These are phyloP conservation scores for Eriocheir sinensis DNA, from an alignment of 1,140 invertebrate genomes.

Conservation along the genomic window DNA sequence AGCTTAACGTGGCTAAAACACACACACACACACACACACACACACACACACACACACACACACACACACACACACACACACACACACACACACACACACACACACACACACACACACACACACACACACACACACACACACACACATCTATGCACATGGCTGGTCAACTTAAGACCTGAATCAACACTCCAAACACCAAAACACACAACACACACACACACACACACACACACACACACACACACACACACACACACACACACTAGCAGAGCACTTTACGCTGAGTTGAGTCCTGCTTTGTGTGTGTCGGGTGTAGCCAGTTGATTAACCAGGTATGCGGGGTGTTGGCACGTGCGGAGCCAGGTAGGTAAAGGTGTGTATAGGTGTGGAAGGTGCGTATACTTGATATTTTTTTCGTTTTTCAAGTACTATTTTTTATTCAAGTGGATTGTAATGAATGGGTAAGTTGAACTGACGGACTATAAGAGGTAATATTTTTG, in stretches of 20 bases:
- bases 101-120: too few species aligned
- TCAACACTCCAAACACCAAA: neutral
- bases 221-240: conserved; percentile 27
- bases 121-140: neutral
- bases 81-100: too few species aligned
- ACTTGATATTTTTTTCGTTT: too few species aligned
- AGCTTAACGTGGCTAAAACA: too few species aligned
- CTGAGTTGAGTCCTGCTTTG: neutral
- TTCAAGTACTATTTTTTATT: too few species aligned
- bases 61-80: too few species aligned
- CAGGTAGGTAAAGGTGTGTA: neutral
- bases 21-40: too few species aligned
- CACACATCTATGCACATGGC: neutral
- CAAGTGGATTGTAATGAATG: too few species aligned
- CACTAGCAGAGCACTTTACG: neutral
- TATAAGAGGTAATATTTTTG: too few species aligned
- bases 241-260: conserved; percentile 28
- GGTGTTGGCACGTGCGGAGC: neutral
- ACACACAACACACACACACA: neutral
- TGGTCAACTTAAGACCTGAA: neutral
- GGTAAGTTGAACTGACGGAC: too few species aligned
- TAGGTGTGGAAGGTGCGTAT: too few species aligned
- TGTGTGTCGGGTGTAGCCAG: neutral
- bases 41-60: too few species aligned
- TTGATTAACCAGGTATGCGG: conserved; percentile 10